Evolutionary conservation across 2,113 vertebrate species (phyloP), one percentile per base, ranked within the genome.

Genomic region (Hipposideros armiger): DNA sequence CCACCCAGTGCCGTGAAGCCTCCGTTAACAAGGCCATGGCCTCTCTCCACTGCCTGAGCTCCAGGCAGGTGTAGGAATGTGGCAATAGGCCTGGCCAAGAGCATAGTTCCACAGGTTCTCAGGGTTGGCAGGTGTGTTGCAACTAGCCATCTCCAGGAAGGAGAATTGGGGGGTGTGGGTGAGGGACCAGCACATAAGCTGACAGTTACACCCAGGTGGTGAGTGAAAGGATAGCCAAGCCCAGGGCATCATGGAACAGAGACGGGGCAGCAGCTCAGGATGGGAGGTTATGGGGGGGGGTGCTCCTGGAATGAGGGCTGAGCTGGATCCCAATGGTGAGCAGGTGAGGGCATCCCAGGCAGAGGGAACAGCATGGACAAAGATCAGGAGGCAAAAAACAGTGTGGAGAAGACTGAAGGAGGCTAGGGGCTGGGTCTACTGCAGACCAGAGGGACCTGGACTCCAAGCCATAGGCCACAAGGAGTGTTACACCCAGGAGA

Each of bases 401-500:
- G 6, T 2, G 0, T 3, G 30, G 58, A 47, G 30, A 26, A 11
- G 56, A 14, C 4, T 1, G 30, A 5, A 5, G 64, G 45, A n/a
- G 9, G 54, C 1, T 30, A 67, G 54, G 87, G 32, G 16, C 58
- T 24, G 5, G 14, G 7, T 45, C 62, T 69, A 54, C 14, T 0
- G 17, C n/a, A 66, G 30, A 81, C 91, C 84, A 42, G 42, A 32
- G 50, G 45, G 66, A 32, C 16, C 47, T 26, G 8, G n/a, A n/a
- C n/a, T 20, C 58, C 17, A 72, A 54, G 67, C 28, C 5, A 0
- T 0, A 36, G 74, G 62, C 40, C 40, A 58, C 1, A 6, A 56
- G 56, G 24, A 42, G 3, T 2, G 17, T 58, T 42, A 52, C 0
- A 11, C 30, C 26, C 10, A 3, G 28, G 69, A 64, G 72, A 66